Evolutionary conservation across 2,113 vertebrate genomes (phyloP), one percentile per base, ranked within the genome.

Genomic region (Phylloscopus whistleri): DNA sequence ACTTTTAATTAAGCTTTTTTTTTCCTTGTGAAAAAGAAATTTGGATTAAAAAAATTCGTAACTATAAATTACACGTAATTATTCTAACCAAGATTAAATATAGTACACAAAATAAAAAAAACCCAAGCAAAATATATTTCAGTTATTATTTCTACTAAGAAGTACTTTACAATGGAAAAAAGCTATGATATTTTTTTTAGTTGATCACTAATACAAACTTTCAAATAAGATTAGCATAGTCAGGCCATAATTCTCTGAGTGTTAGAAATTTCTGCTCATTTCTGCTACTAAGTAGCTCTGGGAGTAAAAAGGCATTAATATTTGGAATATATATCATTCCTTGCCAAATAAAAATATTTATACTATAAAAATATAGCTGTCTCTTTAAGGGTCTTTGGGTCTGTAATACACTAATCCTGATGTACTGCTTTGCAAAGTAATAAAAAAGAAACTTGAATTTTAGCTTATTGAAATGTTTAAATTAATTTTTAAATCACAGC

Each of bases 321-420:
- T 90, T 89, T 83, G 15, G 51, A 73, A 94, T 90, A 87, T 33
- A 75, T 58, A 51, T 68, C 31, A 75, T 80, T 64, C 37, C 18
- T 93, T 86, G 75, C 35, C 94, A 95, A 89, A 80, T 75, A 62
- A 80, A 96, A 96, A 87, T 90, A 63, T 60, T 49, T 67, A 30
- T 69, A 41, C 23, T 76, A 8, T 82, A 62, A 86, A 96, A 87
- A 91, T 88, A 58, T 10, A 41, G 44, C 18, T 68, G 23, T 49
- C 46, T 75, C 21, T 94, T 48, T 67, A 48, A 43, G 58, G 91
- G 48, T 82, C 48, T 28, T 59, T 90, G 55, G 31, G 59, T 92
- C 80, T 87, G 24, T 91, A 82, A 77, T 90, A 73, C 89, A 73
- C 66, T 39, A 66, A 49, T 78, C 73, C 63, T 75, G 64, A 87